phyloP scores from a whole-genome alignment of 2,888 invertebrate species.

The Agrochola litura region DNA sequence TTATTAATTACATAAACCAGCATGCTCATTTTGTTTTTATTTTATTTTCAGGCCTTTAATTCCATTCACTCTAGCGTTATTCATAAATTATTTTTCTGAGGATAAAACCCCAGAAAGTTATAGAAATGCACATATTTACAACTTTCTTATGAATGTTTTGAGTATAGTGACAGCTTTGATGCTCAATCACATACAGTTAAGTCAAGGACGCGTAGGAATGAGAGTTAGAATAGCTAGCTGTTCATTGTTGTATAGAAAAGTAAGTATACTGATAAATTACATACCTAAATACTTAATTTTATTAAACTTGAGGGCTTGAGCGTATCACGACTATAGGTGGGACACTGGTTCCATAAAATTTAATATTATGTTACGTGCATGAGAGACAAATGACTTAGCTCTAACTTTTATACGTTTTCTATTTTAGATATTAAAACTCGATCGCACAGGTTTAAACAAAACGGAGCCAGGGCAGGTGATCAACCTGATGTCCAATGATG shows the following conservation, averaged over 20 bases:
- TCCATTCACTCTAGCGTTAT: constrained; percentile 91
- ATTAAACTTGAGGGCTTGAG: background rate
- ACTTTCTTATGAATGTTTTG: constrained; percentile 91
- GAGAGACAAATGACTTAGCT: background rate
- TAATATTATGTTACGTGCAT: background rate
- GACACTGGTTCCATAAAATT: background rate
- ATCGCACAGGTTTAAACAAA: constrained; percentile 90
- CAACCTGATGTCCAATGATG: constrained; percentile 96
- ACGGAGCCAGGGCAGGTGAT: constrained; percentile 94
- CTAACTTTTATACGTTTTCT: constrained; percentile 3
- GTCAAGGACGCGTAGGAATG: constrained; percentile 93
- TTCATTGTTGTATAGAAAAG: constrained; percentile 96
- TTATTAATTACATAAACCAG: constrained; percentile 5
- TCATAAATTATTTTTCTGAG: constrained; percentile 92
- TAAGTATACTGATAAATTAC: constrained; percentile 72
- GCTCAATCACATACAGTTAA: constrained; percentile 91
- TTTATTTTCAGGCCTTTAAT: constrained; percentile 90
- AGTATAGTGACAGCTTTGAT: constrained; percentile 91
- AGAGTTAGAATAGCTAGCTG: constrained; percentile 94
- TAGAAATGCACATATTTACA: constrained; percentile 92
- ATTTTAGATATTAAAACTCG: constrained; percentile 86
- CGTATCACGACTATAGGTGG: background rate
- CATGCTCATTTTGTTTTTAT: constrained; percentile 31
- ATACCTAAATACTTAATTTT: background rate
- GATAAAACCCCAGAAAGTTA: constrained; percentile 85